Evolutionary conservation across 2,113 vertebrate genomes (phyloP).

Genomic region (Candoia aspera): DNA sequence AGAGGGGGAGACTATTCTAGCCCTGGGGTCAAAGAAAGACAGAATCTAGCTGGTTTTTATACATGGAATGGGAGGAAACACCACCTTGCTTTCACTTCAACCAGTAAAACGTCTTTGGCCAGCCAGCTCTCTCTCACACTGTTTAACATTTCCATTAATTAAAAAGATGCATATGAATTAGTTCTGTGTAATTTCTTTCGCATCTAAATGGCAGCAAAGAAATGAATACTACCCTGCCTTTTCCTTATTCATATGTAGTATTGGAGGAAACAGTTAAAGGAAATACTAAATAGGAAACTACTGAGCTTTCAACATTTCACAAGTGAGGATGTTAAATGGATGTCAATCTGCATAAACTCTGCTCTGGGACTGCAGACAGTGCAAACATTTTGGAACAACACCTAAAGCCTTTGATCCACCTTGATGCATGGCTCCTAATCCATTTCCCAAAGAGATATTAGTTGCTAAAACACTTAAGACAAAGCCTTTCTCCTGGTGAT

Average conservation of each 20-base stretch:
- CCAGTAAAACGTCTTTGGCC: background rate
- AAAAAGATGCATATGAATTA: background rate
- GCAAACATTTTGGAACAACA: background rate
- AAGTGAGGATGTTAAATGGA: background rate
- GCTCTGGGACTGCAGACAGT: background rate
- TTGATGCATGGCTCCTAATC: conserved; percentile 16
- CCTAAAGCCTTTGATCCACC: conserved; percentile 7
- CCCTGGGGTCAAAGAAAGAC: too few species aligned
- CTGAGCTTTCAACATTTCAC: background rate
- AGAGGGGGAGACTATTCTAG: too few species aligned
- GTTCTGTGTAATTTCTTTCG: background rate
- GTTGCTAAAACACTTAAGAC: conserved; percentile 22
- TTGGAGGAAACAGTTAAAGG: background rate
- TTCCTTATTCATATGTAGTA: background rate
- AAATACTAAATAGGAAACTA: background rate
- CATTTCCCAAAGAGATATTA: conserved; percentile 9
- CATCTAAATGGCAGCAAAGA: background rate
- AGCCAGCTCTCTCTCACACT: background rate
- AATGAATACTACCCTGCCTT: background rate
- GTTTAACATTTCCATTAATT: background rate
- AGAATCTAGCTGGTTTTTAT: too few species aligned
- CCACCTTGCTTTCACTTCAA: background rate
- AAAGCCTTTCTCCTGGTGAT: conserved; percentile 19
- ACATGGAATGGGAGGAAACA: background rate
- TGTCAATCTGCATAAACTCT: background rate